Evolutionary conservation across 2,113 vertebrate genomes (phyloP), one percentile per base, ranked within the genome.

Genomic region (Heterochromis multidens): DNA sequence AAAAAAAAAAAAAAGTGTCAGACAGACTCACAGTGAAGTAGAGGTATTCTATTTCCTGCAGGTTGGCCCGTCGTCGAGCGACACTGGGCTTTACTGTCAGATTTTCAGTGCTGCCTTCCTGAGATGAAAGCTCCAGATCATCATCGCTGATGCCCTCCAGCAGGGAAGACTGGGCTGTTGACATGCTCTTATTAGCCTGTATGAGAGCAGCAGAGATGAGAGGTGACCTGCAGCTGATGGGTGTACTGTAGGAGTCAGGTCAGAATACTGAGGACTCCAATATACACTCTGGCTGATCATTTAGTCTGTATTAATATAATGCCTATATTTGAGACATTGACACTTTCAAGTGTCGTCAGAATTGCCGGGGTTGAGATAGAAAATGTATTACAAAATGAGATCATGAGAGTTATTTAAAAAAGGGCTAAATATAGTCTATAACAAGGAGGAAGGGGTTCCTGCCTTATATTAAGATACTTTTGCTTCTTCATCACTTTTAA

Each of bases 41-140:
- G 85, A 95, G 90, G 77, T 61, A 96, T 90, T 98, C 97, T 0
- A 95, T 94, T 67, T 98, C 97, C 84, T 97, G 97, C 86, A 96
- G 91, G 87, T 85, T 96, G 88, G 96, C 92, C 83, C 95, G 94
- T 27, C 97, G 96, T 37, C 94, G 95, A 2, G 93, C 90, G 17
- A 95, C 94, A 54, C 91, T 93, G 52, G 89, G 88, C 52, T 92
- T 95, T 8, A 77, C 80, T 2, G 82, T 54, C 79, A 93, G 83
- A 60, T 91, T 91, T 54, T 97, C 97, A 0, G 90, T 93, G 79
- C 95, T 94, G 67, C 91, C 95, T 12, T 96, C 96, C 0, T 92
- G 94, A 57, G 94, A 94, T 0, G 89, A 86, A 6, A 88, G 43
- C 4, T 97, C 96, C 25, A 96, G 94, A 0, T 97, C 97, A 0